Base-by-base conservation (phyloP, 1,140 invertebrate species). In the Drosophila simulans region DNA sequence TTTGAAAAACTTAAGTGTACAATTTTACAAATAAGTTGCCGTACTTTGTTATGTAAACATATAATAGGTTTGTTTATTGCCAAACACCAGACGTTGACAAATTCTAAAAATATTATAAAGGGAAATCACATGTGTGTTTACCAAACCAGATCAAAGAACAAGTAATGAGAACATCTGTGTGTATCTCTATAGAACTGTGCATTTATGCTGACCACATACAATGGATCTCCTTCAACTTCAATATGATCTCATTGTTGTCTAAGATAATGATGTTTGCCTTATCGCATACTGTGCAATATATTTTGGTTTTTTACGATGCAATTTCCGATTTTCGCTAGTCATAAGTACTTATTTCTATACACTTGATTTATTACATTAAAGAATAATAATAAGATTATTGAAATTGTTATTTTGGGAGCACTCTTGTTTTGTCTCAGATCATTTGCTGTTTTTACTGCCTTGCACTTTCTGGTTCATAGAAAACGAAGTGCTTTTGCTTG, bases 121-220 rank as follows among this genome's bases (percentile, higher is more conserved):
- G 40, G 55, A 63, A 20, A 43, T 58, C n/a, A 15, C 39, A 59
- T 64, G 39, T 64, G 39, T 59, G 54, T 43, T 64, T 22, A 35
- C 13, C 17, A 45, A 25, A n/a, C 13, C 27, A 45, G 60, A 57
- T 57, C 27, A 63, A 63, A 63, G 35, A 40, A 13, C 40, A 31
- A 31, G 31, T 10, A 8, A 31, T 8, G 8, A 31, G 31, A 31
- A 31, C 31, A 31, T 31, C 31, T 31, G 31, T 31, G 31, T 31
- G 7, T 15, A 8, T 22, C 10, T 17, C n/a, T 42, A 48, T 5
- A 34, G 8, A 17, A n/a, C 1, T 25, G 25, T 37, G 40, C 3
- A 42, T 22, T 68, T 65, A 8, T 37, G 27, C 37, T 52, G 59
- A 65, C 59, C 64, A 64, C 57, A 27, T 49, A 37, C 37, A 65